Base-by-base conservation (phyloP, 2,797 vertebrate species). In the Glossophaga mutica region DNA sequence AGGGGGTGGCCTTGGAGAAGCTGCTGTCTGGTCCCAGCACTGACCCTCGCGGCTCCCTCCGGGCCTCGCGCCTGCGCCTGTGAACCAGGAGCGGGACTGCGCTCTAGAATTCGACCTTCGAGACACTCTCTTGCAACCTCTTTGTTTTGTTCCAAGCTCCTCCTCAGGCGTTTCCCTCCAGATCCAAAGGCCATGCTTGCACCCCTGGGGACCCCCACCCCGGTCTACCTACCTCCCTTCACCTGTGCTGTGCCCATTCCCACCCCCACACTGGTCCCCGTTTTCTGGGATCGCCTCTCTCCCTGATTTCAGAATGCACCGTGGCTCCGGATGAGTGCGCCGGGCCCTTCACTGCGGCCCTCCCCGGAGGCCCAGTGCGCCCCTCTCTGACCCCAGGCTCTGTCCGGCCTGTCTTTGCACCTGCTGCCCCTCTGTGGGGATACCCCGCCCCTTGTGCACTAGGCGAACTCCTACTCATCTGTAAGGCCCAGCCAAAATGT, bases 361-460 rank as follows among this genome's bases (percentile, higher is more conserved):
- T 44, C 14, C 4, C 18, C 34, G 0, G 0, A 42, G n/a, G 39
- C 77, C 52, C 34, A 8, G 4, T 0, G 9, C 29, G 5, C 22
- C 11, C 21, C 6, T 52, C 55, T 37, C 22, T 4, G 73, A 73
- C 42, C 1, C 44, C 26, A 5, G 74, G 32, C 37, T 59, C 55
- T 57, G 44, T 18, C 67, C 46, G 1, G n/a, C 44, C 57, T 81
- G 65, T 32, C 50, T 32, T 24, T 7, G 26, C 10, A 14, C 15
- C 24, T 4, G 62, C 11, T 77, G 34, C 55, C 67, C 19, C 22
- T 92, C 37, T 68, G 50, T 42, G 3, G 44, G 74, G 50, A 7
- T 0, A 6, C 9, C 29, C 7, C 42, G 62, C n/a, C 9, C 57
- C 29, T 12, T 11, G n/a, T 11, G 62, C 26, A 5, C 10, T 2